Conservation (phyloP, 2,888 invertebrate species). For the Drosophila neoperkinsi region DNA sequence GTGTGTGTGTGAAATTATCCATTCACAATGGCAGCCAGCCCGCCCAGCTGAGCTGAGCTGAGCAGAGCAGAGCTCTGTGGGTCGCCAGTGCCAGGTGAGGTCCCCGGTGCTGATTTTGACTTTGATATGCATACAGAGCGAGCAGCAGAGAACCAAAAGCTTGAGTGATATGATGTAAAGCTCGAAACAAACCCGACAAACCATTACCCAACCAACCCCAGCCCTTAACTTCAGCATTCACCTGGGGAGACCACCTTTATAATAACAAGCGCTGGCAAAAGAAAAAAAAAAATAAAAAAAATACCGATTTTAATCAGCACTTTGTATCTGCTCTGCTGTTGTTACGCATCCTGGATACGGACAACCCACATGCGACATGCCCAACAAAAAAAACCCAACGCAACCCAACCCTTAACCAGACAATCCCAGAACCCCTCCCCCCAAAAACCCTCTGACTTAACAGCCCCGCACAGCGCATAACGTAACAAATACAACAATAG, state of each 20-base stretch:
- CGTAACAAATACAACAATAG: constrained; percentile 50
- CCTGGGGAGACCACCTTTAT: constrained; percentile 51
- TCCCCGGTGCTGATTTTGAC: constrained; percentile 72
- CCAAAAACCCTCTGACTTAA: constrained; percentile 29
- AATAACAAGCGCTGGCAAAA: constrained; percentile 53
- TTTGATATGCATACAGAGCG: constrained; percentile 68
- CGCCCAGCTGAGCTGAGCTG: constrained; percentile 6
- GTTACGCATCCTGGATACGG: constrained; percentile 53
- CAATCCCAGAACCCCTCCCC: constrained; percentile 4
- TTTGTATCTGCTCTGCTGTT: constrained; percentile 69
- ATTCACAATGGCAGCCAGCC: constrained; percentile 43
- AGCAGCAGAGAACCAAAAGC: constrained; percentile 13
- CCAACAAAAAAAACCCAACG: constrained; percentile 7
- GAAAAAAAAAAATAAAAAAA: constrained; percentile 41
- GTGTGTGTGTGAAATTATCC: constrained; percentile 61
- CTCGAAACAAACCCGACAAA: constrained; percentile 10
- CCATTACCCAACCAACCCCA: constrained; percentile 19
- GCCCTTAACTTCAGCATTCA: constrained; percentile 5
- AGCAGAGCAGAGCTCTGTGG: constrained; percentile 24
- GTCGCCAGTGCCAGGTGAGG: constrained; percentile 45
- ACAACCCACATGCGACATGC: constrained; percentile 15
- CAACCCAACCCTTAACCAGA: constrained; percentile 2
- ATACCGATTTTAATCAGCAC: constrained; percentile 73
- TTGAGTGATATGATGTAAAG: constrained; percentile 63
- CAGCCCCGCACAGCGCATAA: constrained; percentile 51